phyloP scores from a whole-genome alignment of 2,797 vertebrate genomes.

The Falco concolor region DNA sequence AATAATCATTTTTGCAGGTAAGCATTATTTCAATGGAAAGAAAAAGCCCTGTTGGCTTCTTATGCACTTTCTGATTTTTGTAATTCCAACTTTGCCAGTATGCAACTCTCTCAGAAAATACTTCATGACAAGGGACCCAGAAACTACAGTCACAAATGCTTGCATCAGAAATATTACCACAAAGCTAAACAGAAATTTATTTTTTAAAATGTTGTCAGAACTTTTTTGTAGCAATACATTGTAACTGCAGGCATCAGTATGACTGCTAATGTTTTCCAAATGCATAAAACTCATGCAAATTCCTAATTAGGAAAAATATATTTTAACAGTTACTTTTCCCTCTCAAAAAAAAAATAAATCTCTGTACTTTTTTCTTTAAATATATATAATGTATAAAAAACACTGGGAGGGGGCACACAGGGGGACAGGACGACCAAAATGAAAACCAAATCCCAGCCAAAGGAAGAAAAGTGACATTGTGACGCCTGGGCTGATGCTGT shows the following conservation, averaged over 20 bases:
- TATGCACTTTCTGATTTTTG: neutral
- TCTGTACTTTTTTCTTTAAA: neutral
- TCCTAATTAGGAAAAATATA: neutral
- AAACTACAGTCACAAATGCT: neutral
- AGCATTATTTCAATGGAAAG: neutral
- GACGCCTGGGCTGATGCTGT: neutral
- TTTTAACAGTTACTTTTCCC: neutral
- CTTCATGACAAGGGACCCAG: neutral
- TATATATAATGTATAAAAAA: too few relatives aligned
- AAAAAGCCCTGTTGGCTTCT: neutral
- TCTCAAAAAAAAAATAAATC: neutral
- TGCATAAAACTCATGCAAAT: neutral
- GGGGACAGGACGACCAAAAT: neutral
- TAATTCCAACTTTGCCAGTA: neutral
- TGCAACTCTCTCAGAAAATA: neutral
- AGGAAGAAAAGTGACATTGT: neutral
- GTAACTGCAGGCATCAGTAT: neutral
- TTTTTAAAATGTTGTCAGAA: neutral
- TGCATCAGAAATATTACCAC: neutral
- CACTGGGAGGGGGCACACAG: too few relatives aligned
- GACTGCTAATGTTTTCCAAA: neutral
- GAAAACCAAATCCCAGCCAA: neutral
- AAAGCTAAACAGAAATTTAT: neutral
- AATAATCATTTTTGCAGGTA: neutral
- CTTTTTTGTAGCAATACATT: neutral